phyloP scores from a whole-genome alignment of 2,888 invertebrate species.

The Napeogenes inachia region DNA sequence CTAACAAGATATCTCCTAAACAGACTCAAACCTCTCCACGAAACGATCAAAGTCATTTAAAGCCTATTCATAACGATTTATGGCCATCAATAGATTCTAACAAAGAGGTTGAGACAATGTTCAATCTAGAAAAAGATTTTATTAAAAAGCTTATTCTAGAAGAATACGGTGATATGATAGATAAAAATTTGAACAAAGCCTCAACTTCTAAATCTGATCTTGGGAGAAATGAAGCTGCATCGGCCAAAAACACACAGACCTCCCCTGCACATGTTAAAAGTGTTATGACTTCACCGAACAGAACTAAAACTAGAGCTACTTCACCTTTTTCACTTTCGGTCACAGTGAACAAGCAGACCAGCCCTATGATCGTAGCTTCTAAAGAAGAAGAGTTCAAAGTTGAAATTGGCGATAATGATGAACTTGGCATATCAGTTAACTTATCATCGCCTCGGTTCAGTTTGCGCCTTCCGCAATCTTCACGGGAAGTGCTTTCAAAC shows the following conservation, averaged over 20 bases:
- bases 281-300: constrained; percentile 69
- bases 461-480: constrained; percentile 59
- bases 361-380: constrained; percentile 46
- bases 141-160: constrained; percentile 65
- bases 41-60: constrained; percentile 44
- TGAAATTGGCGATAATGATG: constrained; percentile 42
- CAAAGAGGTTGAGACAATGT: constrained; percentile 60
- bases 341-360: constrained; percentile 58
- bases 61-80: constrained; percentile 63
- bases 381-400: constrained; percentile 39
- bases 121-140: constrained; percentile 66
- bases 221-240: constrained; percentile 36
- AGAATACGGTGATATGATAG: constrained; percentile 64
- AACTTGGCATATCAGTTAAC: constrained; percentile 60
- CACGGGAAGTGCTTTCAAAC: constrained; percentile 56
- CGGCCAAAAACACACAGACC: constrained; percentile 69
- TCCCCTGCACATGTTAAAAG: constrained; percentile 65
- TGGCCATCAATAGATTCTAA: constrained; percentile 58
- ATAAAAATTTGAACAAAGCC: constrained; percentile 58
- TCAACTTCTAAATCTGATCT: constrained; percentile 46
- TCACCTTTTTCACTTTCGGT: constrained; percentile 54
- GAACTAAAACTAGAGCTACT: constrained; percentile 64
- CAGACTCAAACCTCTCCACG: constrained; percentile 69
- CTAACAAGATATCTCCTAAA: constrained; percentile 55
- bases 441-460: constrained; percentile 66